phyloP scores from a whole-genome alignment of 2,888 invertebrate species.

The Dugesia japonica region DNA sequence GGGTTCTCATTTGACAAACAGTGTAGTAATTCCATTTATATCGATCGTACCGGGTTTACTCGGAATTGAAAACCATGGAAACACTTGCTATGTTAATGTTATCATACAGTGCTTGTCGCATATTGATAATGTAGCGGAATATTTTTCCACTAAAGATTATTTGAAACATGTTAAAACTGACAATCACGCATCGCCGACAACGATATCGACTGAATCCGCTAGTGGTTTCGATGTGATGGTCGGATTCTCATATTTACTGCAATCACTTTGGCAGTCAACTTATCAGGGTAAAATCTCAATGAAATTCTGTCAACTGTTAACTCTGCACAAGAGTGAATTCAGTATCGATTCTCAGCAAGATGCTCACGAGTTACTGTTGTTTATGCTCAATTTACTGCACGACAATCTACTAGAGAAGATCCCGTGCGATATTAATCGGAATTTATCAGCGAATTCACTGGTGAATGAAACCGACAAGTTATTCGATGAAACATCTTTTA shows the following conservation, averaged over 20 bases:
- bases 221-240: background rate
- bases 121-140: background rate
- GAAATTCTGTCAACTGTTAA: constrained; percentile 5
- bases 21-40: background rate
- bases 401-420: background rate
- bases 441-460: background rate
- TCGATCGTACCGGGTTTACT: background rate
- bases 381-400: background rate
- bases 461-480: background rate
- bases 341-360: constrained; percentile 12
- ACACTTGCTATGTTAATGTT: background rate
- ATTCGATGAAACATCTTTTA: constrained; percentile 1
- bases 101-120: background rate
- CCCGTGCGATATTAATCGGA: background rate
- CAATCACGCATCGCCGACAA: background rate
- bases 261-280: background rate
- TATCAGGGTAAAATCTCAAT: background rate
- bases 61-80: background rate
- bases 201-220: background rate
- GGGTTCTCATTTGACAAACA: background rate
- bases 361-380: background rate
- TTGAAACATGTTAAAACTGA: background rate
- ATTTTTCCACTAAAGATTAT: constrained; percentile 8
- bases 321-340: background rate
- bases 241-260: background rate